Evolutionary conservation across 2,797 vertebrate genomes (phyloP).

Genomic region (Pseudomugil tenellus): DNA sequence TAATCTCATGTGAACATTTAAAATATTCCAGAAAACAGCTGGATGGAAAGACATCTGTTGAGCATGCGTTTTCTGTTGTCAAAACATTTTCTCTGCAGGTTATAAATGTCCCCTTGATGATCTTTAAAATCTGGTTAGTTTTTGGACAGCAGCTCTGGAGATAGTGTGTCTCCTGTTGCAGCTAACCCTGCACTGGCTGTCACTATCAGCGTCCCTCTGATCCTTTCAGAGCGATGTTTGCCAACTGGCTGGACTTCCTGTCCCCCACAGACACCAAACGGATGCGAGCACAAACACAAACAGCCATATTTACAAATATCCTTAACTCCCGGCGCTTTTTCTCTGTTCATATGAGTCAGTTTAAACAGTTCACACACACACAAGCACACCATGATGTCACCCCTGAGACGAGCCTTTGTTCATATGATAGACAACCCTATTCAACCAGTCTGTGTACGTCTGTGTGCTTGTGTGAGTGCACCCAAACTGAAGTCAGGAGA

Average conservation of each 20-base stretch:
- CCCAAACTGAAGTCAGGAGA: conserved; percentile 44
- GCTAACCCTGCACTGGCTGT: conserved; percentile 47
- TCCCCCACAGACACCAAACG: conserved; percentile 43
- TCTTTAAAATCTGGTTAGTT: conserved; percentile 1
- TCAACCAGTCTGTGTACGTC: conserved; percentile 48
- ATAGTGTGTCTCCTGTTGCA: conserved; percentile 31
- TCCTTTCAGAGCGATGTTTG: conserved; percentile 74
- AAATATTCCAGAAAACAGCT: neutral
- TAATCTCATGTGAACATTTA: neutral
- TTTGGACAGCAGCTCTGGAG: neutral
- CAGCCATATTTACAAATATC: conserved; percentile 59
- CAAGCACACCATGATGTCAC: conserved; percentile 67
- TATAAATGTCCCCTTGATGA: conserved; percentile 4
- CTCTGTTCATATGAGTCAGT: conserved; percentile 64
- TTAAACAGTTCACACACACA: conserved; percentile 62
- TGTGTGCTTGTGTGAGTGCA: conserved; percentile 20
- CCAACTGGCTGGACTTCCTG: conserved; percentile 72
- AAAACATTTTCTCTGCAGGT: neutral
- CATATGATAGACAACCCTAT: conserved; percentile 71
- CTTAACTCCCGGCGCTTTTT: conserved; percentile 56
- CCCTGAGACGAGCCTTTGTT: conserved; percentile 67
- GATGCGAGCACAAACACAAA: conserved; percentile 28
- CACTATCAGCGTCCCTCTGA: conserved; percentile 60
- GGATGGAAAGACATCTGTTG: neutral
- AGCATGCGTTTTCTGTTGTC: neutral